Base-by-base conservation (phyloP, 2,113 vertebrate species). In the Shinisaurus crocodilurus region DNA sequence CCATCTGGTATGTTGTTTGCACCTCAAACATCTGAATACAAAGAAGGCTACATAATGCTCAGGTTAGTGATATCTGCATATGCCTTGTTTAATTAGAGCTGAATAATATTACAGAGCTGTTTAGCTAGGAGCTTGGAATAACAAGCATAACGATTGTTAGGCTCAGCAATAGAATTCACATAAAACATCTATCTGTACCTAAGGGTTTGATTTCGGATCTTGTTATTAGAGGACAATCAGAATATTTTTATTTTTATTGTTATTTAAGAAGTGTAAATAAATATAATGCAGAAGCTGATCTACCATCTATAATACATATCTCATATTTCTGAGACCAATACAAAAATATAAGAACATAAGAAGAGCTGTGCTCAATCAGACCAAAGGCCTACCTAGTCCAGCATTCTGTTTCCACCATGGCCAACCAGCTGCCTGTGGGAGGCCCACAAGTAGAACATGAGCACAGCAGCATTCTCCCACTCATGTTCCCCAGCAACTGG, bases 1-100 rank as follows among this genome's bases (percentile, higher is more conserved):
- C 81, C n/a, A 72, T 95, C 90, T 88, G 86, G 86, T 67, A 75
- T 84, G n/a, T 77, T 84, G 74, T 72, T 88, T 88, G 70, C 60
- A 70, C 79, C 18, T 91, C 67, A 95, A 92, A 89, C 45, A 5
- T 83, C 85, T 89, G 6, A n/a, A 88, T 84, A 72, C 50, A 84
- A 74, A 93, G 54, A 85, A 82, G 90, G 90, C 40, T 82, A 2
- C 1, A 76, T 32, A 70, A 86, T 29, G 85, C 43, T 92, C 86
- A 75, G n/a, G 90, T 79, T 67, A 89, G 2, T 2, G 27, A 7
- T 12, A 5, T n/a, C 83, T 91, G 90, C 88, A 89, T 0, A 32
- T 88, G 60, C 48, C 45, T 83, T 63, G 34, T 76, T 57, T 91
- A 91, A 83, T 69, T 82, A 67, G 8, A 89, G 3, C 85, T 72